Evolutionary conservation across 2,113 vertebrate species (phyloP), one percentile per base, ranked within the genome.

Genomic region (Epinephelus cyanopodus): DNA sequence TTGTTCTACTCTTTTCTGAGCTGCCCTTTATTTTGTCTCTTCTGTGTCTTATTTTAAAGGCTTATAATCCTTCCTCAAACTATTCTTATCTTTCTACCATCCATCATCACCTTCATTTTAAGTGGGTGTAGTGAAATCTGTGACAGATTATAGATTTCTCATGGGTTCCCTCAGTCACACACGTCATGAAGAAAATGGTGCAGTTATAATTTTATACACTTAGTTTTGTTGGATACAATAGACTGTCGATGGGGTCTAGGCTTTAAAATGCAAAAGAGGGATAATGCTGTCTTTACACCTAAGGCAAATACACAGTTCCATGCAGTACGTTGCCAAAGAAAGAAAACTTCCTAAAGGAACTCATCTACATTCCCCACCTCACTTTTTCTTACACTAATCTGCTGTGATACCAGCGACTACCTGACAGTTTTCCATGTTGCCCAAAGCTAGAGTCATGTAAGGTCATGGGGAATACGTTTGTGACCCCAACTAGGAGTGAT

Each of bases 141-240:
- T 68, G 56, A 47, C 56, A 62, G 64, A 62, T 78, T 25, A 71
- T 12, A 39, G 23, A 33, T 52, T 65, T 50, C 52, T 67, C 61
- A 39, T 21, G 29, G 72, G 52, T 21, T 27, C 15, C 60, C 18
- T 19, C 18, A 53, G 29, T 72, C 60, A 50, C 57, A 61, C 56
- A 19, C 53, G 18, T 56, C 64, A 70, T 60, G 66, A 45, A 53
- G 27, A 14, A 52, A 53, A 18, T 23, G 3, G 10, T n/a, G 7
- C 48, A 21, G 39, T 64, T 39, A 57, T 56, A 70, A 64, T 70
- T 70, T 64, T 6, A 64, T 76, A 57, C 12, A 19, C 21, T 73
- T 27, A 73, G 53, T 50, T 15, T 39, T 66, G 23, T 6, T 53
- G 21, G 29, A 53, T 23, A 19, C 47, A 62, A 42, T 9, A 74